A percentile compares a stretch with the other conserved stretches of the same genome.
Evolutionary conservation across 1,140 invertebrate genomes (phyloP).

Genomic region (Hesperophylax magnus): DNA sequence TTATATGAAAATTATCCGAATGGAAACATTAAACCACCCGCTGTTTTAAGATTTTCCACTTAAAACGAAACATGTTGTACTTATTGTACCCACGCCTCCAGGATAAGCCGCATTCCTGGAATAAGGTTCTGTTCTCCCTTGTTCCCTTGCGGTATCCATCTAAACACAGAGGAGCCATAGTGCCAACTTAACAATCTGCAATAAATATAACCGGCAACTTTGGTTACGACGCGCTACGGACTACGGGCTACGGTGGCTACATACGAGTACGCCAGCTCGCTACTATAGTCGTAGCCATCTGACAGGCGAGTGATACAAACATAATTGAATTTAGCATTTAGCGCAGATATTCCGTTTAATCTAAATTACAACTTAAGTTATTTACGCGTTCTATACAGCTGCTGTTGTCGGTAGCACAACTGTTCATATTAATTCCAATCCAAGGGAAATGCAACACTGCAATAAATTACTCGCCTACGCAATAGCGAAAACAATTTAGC

Average conservation of each 20-base stretch:
- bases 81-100: neutral
- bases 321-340: slow-evolving; percentile 54
- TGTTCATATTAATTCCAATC: neutral
- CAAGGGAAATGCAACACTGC: no score
- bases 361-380: slow-evolving; percentile 46
- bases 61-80: slow-evolving; percentile 3
- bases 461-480: no score
- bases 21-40: no score
- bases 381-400: slow-evolving; percentile 19
- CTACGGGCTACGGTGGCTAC: neutral
- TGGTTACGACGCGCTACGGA: slow-evolving; percentile 4
- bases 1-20: no score
- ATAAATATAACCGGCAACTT: slow-evolving; percentile 39
- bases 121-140: neutral
- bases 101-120: neutral
- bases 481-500: no score
- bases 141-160: slow-evolving; percentile 14
- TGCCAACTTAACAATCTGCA: slow-evolving; percentile 31
- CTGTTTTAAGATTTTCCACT: no score
- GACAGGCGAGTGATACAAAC: slow-evolving; percentile 51
- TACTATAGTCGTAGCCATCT: slow-evolving; percentile 13
- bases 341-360: slow-evolving; percentile 50
- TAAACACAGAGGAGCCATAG: neutral
- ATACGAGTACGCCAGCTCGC: neutral
- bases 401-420: neutral